Evolutionary conservation across 2,888 invertebrate genomes (phyloP).

Genomic region (Phania funesta): DNA sequence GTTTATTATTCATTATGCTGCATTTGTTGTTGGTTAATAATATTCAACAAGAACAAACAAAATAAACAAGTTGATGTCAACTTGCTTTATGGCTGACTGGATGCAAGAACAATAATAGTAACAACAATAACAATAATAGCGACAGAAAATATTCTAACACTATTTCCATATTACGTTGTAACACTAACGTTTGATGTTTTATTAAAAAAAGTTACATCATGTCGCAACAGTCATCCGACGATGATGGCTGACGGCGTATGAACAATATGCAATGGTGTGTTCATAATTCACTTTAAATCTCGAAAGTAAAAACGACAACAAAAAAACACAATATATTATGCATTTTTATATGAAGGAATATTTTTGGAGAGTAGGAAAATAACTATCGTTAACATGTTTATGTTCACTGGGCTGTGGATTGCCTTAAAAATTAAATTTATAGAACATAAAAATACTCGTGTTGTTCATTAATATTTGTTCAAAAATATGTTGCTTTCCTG

Average conservation of each 20-base stretch:
- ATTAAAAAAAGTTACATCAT: neutral
- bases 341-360: neutral
- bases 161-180: neutral
- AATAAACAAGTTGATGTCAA: conserved; percentile 13
- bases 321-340: neutral
- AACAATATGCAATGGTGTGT: neutral
- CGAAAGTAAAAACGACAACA: neutral
- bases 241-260: conserved; percentile 1
- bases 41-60: conserved; percentile 1
- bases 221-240: neutral
- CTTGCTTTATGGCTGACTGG: conserved; percentile 6
- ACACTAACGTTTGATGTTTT: neutral
- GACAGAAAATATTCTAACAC: neutral
- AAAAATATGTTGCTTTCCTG: conserved; percentile 20
- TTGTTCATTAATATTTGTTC: conserved; percentile 39
- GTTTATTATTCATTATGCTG: neutral
- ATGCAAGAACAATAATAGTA: neutral
- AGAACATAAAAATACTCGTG: conserved; percentile 16
- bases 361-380: neutral
- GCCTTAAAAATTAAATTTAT: conserved; percentile 6
- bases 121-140: neutral
- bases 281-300: conserved; percentile 2
- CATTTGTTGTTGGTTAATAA: neutral
- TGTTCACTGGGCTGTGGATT: neutral
- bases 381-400: neutral